phyloP scores from a whole-genome alignment of 23 tunicate species.

The Aplidium turbinatum region DNA sequence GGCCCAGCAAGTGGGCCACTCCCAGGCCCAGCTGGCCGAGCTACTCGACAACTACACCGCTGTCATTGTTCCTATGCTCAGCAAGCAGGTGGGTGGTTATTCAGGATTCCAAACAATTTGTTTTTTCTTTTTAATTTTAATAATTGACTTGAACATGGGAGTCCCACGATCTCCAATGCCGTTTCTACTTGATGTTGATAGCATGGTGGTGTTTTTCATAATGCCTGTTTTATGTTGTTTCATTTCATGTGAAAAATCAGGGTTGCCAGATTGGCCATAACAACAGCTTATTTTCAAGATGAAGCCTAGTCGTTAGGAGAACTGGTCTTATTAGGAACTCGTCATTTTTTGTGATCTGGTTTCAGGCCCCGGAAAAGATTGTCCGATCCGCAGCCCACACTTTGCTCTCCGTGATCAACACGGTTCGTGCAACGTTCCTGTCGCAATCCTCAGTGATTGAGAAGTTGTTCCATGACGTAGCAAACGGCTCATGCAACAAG shows the following conservation, averaged over 20 bases:
- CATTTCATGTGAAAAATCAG: too few relatives aligned
- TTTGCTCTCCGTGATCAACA: constrained; percentile 63
- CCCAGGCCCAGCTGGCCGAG: constrained; percentile 83
- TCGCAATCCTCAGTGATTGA: constrained; percentile 61
- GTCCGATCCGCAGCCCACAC: constrained; percentile 77
- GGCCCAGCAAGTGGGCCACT: constrained; percentile 85
- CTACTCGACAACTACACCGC: constrained; percentile 58
- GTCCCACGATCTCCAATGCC: too few relatives aligned
- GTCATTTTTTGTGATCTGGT: background rate
- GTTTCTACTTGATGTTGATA: too few relatives aligned
- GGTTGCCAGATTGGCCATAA: too few relatives aligned
- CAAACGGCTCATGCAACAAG: constrained; percentile 79
- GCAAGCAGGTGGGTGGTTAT: constrained; percentile 42
- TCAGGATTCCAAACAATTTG: too few relatives aligned
- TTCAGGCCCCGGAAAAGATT: constrained; percentile 73
- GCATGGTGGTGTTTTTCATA: too few relatives aligned
- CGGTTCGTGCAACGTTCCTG: constrained; percentile 85
- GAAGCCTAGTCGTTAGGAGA: too few relatives aligned
- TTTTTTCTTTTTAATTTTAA: too few relatives aligned
- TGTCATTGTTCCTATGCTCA: constrained; percentile 64
- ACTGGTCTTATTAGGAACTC: too few relatives aligned
- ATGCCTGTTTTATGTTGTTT: too few relatives aligned
- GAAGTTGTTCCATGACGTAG: constrained; percentile 64
- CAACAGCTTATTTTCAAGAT: too few relatives aligned
- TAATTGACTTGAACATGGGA: too few relatives aligned